These are phyloP conservation scores for Toxostoma redivivum DNA, from an alignment of 2,113 vertebrate genomes.

Conservation along the genomic window DNA sequence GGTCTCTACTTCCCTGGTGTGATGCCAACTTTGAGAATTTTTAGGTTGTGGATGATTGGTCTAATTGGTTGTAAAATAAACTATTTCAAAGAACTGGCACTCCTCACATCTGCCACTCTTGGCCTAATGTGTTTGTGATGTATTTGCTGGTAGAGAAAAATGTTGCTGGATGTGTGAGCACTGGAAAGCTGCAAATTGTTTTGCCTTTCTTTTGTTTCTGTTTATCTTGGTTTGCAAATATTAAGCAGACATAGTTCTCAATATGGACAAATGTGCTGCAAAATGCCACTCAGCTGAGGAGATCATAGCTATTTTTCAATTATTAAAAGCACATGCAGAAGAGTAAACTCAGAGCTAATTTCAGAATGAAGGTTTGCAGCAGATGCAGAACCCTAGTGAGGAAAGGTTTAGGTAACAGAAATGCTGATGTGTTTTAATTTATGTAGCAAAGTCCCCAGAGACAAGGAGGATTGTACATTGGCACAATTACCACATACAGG, in stretches of 20 bases:
- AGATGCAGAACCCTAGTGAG: not conserved
- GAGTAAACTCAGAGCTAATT: slow-evolving; percentile 2
- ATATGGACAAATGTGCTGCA: slow-evolving; percentile 41
- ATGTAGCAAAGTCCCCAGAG: not conserved
- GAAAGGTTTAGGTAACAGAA: not conserved
- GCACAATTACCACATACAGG: not conserved
- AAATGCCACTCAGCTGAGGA: slow-evolving; percentile 41
- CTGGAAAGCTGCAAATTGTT: slow-evolving; percentile 44
- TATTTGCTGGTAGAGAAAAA: slow-evolving; percentile 47
- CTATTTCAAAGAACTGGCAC: slow-evolving; percentile 47
- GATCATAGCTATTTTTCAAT: slow-evolving; percentile 11
- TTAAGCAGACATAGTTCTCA: slow-evolving; percentile 19
- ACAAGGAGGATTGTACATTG: not conserved
- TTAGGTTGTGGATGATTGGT: slow-evolving; percentile 1
- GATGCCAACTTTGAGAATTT: slow-evolving; percentile 20
- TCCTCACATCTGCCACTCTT: slow-evolving; percentile 10
- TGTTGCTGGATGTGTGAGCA: not conserved
- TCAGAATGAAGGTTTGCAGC: not conserved
- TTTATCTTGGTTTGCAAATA: slow-evolving; percentile 62
- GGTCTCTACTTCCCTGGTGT: not conserved
- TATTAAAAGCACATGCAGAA: slow-evolving; percentile 40
- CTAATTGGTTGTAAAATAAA: slow-evolving; percentile 57
- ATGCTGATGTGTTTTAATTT: not conserved
- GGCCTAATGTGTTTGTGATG: slow-evolving; percentile 24
- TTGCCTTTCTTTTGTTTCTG: slow-evolving; percentile 57